phyloP scores from a whole-genome alignment of 2,113 vertebrate species.

The Sinocyclocheilus grahami region DNA sequence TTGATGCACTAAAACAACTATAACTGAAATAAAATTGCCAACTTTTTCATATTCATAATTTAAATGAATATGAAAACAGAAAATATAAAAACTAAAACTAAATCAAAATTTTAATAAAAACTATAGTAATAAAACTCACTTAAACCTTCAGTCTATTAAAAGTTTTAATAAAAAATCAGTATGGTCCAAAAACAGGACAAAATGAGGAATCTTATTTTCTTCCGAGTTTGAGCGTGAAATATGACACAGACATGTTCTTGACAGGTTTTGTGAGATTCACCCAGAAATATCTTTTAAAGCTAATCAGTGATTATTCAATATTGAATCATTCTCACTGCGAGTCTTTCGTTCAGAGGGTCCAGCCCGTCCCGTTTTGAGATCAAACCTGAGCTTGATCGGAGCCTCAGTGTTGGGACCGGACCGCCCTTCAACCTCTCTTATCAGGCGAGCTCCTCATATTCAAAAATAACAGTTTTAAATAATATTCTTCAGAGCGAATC shows the following conservation, averaged over 20 bases:
- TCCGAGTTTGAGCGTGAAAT: not conserved
- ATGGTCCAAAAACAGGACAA: not conserved
- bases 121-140: no score
- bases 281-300: not conserved
- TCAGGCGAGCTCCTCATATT: slow-evolving; percentile 63
- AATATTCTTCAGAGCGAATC: not conserved
- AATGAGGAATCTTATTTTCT: not conserved
- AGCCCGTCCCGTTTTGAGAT: slow-evolving; percentile 83
- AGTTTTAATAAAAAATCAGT: not conserved
- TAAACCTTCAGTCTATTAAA: no score
- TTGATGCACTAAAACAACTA: no score
- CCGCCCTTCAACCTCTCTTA: slow-evolving; percentile 82
- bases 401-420: slow-evolving; percentile 66
- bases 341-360: slow-evolving; percentile 72
- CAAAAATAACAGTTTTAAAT: not conserved
- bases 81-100: no score
- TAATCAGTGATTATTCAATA: not conserved
- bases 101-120: no score
- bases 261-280: not conserved
- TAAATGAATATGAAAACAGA: no score
- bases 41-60: no score
- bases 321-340: not conserved
- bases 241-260: not conserved
- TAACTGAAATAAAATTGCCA: no score
- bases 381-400: slow-evolving; percentile 75